Evolutionary conservation across 2,797 vertebrate species (phyloP).

Genomic region (Adrianichthys oophorus): DNA sequence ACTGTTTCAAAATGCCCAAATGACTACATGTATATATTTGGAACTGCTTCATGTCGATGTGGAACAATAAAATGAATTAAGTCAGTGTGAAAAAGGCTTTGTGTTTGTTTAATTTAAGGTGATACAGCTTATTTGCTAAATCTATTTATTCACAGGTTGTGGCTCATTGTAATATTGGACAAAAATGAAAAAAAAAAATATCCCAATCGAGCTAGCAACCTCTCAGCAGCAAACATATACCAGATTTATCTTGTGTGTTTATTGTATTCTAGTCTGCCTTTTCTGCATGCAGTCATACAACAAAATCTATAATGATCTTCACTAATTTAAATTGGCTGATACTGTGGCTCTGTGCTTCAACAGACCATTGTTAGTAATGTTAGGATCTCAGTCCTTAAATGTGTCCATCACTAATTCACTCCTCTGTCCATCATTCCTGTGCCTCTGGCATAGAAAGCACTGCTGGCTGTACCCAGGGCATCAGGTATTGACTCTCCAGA

Average conservation of each 20-base stretch:
- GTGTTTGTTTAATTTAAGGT: slow-evolving; percentile 33
- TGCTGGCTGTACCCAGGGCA: slow-evolving; percentile 17
- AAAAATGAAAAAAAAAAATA: slow-evolving; percentile 4
- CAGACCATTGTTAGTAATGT: slow-evolving; percentile 70
- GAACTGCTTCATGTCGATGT: slow-evolving; percentile 6
- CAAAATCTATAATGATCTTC: slow-evolving; percentile 50
- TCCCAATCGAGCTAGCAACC: slow-evolving; percentile 23
- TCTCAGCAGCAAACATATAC: slow-evolving; percentile 16
- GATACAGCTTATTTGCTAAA: slow-evolving; percentile 38
- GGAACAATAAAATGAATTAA: slow-evolving; percentile 34
- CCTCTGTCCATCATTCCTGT: slow-evolving; percentile 56
- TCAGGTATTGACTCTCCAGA: slow-evolving; percentile 45
- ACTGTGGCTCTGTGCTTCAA: slow-evolving; percentile 49
- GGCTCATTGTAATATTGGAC: slow-evolving; percentile 19
- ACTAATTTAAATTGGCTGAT: slow-evolving; percentile 63
- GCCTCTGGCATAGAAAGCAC: slow-evolving; percentile 40
- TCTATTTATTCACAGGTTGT: slow-evolving; percentile 27
- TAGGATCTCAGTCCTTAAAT: slow-evolving; percentile 66
- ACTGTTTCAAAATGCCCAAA: slow-evolving; percentile 18
- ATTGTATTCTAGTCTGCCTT: slow-evolving; percentile 13
- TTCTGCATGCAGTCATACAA: slow-evolving; percentile 26
- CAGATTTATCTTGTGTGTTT: slow-evolving; percentile 15
- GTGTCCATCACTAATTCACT: slow-evolving; percentile 73
- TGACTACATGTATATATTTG: slow-evolving; percentile 17
- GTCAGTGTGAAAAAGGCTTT: slow-evolving; percentile 28